Evolutionary conservation across 1,140 invertebrate genomes (phyloP), one percentile per base, ranked within the genome.

Genomic region (Drosophila repleta): DNA sequence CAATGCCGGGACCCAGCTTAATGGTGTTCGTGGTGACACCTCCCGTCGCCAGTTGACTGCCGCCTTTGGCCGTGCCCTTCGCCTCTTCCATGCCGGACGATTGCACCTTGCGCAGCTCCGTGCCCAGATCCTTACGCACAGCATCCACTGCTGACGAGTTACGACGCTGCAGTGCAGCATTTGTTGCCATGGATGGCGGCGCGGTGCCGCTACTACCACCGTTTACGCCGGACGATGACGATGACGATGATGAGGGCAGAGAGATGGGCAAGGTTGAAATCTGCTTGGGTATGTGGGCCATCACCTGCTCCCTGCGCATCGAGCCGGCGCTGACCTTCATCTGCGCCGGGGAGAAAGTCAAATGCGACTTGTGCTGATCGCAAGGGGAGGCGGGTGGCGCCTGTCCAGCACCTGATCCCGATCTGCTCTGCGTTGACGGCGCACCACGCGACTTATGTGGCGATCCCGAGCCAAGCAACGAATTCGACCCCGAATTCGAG

Each of bases 321-420:
- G 90, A 90, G 1, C 80, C 80, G 0, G 90, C 90, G 17, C 75
- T 91, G 21, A 94, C 92, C 91, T 94, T 94, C 58, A 95, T 94
- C 53, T 93, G 92, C 29, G 93, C 93, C 10, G 94, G 94, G 20
- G 94, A 95, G 76, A 95, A 95, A 24, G 94, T 94, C 83, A 95
- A 91, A 80, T 95, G 94, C 60, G 94, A 95, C 70, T 94, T 95
- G 90, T 93, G 94, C 89, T 92, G 76, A 67, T 89, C 78, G 24
- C 70, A 76, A 0, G 90, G 90, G 3, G 90, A 90, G 6, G 89
- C 70, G 0, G 84, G 88, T 21, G 76, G 69, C 3, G 35, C 56
- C 21, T 18, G 91, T 90, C 17, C 64, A 17, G 46, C 18, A 6
- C 21, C 51, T 21, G 48, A 58, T 7, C 64, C 65, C 0, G 51